A percentile compares a stretch with the other conserved stretches of the same genome.
Conservation (phyloP, 2,113 vertebrate genomes). For the Candoia aspera region DNA sequence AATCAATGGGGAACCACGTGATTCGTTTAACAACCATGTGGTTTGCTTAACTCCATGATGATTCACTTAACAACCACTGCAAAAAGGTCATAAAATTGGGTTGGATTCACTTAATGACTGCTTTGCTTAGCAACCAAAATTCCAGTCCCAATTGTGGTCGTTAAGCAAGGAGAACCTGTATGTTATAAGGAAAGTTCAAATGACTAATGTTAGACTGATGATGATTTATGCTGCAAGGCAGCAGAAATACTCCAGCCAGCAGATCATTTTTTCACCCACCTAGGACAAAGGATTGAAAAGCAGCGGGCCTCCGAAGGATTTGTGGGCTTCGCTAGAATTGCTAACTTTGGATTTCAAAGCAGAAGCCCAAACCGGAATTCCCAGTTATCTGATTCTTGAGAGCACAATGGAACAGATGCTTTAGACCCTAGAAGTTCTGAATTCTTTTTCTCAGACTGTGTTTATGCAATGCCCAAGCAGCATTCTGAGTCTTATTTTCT, state of each 20-base stretch:
- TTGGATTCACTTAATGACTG: too few relatives aligned
- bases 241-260: background rate
- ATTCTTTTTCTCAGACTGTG: background rate
- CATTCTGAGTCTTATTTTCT: background rate
- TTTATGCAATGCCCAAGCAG: background rate
- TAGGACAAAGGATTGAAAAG: background rate
- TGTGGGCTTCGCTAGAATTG: background rate
- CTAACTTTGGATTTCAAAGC: background rate
- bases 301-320: background rate
- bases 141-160: too few relatives aligned
- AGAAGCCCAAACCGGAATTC: background rate
- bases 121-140: too few relatives aligned
- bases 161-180: too few relatives aligned
- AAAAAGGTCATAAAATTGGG: too few relatives aligned
- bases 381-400: background rate
- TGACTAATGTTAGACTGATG: slow-evolving; percentile 47
- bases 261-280: background rate
- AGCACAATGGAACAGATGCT: background rate
- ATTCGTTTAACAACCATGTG: too few relatives aligned
- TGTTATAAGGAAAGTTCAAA: slow-evolving; percentile 36
- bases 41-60: too few relatives aligned
- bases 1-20: too few relatives aligned
- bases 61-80: too few relatives aligned
- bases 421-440: too few relatives aligned
- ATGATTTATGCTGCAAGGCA: slow-evolving; percentile 29